These are phyloP conservation scores for Mirza zaza DNA, from an alignment of 2,113 vertebrate genomes.

Conservation along the genomic window DNA sequence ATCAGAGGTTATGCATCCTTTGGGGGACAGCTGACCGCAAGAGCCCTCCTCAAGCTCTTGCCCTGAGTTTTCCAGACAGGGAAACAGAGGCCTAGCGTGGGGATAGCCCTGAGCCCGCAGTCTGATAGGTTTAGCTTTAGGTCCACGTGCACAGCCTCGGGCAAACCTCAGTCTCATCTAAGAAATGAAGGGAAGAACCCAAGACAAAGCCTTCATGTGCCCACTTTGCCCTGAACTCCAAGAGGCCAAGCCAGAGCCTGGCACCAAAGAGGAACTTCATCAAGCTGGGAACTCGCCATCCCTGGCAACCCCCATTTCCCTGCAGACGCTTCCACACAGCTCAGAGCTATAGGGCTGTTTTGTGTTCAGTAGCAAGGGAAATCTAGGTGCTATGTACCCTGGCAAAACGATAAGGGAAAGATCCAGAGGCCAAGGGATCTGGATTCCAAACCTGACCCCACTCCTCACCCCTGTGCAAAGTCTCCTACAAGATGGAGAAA, in stretches of 20 bases:
- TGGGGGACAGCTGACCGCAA: neutral
- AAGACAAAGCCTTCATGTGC: neutral
- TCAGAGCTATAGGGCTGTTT: neutral
- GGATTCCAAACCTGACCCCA: too few species aligned
- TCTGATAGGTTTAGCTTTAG: neutral
- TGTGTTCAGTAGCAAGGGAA: neutral
- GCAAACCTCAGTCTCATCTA: neutral
- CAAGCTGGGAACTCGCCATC: neutral
- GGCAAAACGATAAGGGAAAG: neutral
- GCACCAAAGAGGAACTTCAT: neutral
- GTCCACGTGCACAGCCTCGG: neutral
- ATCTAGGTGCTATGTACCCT: neutral
- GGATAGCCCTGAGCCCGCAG: accelerated
- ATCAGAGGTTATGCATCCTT: neutral
- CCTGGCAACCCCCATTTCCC: neutral
- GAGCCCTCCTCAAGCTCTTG: accelerated
- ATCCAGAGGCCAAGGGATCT: neutral
- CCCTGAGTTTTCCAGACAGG: neutral
- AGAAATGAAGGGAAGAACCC: neutral
- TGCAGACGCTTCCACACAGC: too few species aligned
- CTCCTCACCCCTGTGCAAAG: accelerated
- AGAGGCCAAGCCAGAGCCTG: neutral
- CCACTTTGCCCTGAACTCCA: neutral
- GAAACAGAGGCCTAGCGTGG: neutral
- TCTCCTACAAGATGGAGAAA: neutral